Evolutionary conservation across 2,888 invertebrate species (phyloP).

Genomic region (Phalera bucephala): DNA sequence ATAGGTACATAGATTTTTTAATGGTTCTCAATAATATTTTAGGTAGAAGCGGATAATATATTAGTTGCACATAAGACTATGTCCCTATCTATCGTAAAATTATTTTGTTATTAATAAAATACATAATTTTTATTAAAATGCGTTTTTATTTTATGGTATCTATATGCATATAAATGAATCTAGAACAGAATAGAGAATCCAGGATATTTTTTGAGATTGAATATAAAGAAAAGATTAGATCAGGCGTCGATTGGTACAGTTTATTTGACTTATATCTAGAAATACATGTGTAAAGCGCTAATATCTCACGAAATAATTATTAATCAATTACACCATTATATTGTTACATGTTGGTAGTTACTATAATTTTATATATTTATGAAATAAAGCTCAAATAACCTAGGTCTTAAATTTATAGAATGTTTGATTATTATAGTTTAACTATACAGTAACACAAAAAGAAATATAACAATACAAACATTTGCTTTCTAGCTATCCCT

Average conservation of each 20-base stretch:
- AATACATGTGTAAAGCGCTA: conserved; percentile 55
- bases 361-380: conserved; percentile 25
- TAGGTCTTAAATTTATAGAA: conserved; percentile 20
- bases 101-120: conserved; percentile 34
- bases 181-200: conserved; percentile 1
- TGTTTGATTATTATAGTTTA: conserved; percentile 27
- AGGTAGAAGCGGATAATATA: conserved; percentile 8
- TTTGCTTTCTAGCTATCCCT: conserved; percentile 26
- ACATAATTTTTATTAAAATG: conserved; percentile 14
- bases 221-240: conserved; percentile 21
- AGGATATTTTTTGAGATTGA: conserved; percentile 5
- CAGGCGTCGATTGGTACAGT: conserved; percentile 55
- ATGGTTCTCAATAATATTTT: conserved; percentile 23
- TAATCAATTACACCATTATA: conserved; percentile 26
- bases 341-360: conserved; percentile 28
- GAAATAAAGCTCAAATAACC: conserved; percentile 25
- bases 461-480: conserved; percentile 26
- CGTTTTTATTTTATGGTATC: conserved; percentile 9
- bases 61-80: conserved; percentile 15
- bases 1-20: conserved; percentile 13
- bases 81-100: conserved; percentile 16
- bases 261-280: conserved; percentile 73
- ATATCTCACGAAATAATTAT: conserved; percentile 30
- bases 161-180: background rate
- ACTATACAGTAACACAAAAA: conserved; percentile 15